Evolutionary conservation across 2,797 vertebrate species (phyloP), one percentile per base, ranked within the genome.

Genomic region (Sphenodon punctatus): DNA sequence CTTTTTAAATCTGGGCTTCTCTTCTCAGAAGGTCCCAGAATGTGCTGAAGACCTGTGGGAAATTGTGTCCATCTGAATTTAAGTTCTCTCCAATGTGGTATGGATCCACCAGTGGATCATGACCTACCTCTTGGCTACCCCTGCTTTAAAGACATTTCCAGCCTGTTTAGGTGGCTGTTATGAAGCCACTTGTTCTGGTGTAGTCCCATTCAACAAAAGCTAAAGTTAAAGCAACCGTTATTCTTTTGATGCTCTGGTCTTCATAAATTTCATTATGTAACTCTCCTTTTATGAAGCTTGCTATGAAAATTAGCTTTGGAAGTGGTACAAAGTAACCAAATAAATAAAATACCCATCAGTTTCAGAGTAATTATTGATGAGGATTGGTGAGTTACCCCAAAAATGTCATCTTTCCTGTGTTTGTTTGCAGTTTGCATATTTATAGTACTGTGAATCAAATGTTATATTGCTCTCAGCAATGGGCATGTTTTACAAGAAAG

Each of bases 211-310:
- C 14, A 59, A 36, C 34, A 60, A 78, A 61, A 88, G 45, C 56
- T 92, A 74, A 65, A 80, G 10, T 59, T 80, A 34, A 77, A 77
- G 64, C 30, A 78, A 77, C 78, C 56, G 71, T 85, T 80, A 58
- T 34, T 82, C 81, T 86, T 60, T 69, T 76, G 38, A 36, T 25
- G 22, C 41, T n/a, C 5, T 56, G 8, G 17, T 58, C 73, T 80
- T 78, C 41, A 39, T 32, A 53, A 14, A 1, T 76, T n/a, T n/a
- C n/a, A 30, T 80, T 32, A 60, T 60, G 17, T 75, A 84, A 72
- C 73, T 75, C 63, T 13, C 13, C 48, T 14, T 48, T 66, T 78
- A 2, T 59, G 84, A 84, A 87, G 43, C 60, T 85, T 75, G 49
- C 61, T 75, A 74, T 0, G 0, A 60, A 77, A 80, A 38, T 8